Percentiles rank a stretch among this genome's conserved stretches.
These are phyloP conservation scores for Thalassoma bifasciatum DNA, from an alignment of 2,113 vertebrate genomes.

Conservation along the genomic window DNA sequence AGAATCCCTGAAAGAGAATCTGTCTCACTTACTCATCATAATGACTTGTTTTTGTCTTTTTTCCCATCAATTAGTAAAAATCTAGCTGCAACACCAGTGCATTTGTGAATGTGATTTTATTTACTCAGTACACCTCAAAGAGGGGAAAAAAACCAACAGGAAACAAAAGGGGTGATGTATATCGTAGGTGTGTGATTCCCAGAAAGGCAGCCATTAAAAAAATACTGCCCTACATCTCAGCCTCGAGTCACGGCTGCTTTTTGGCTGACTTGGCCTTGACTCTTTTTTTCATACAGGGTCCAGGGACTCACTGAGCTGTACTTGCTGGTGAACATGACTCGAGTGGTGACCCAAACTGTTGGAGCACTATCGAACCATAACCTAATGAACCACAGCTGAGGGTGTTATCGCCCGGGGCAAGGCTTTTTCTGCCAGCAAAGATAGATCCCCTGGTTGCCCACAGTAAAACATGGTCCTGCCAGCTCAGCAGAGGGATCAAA, in stretches of 20 bases:
- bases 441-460: constrained; percentile 32
- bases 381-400: constrained; percentile 65
- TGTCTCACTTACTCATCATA: constrained; percentile 46
- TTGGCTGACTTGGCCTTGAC: constrained; percentile 63
- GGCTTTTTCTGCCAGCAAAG: constrained; percentile 38
- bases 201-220: constrained; percentile 44
- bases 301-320: constrained; percentile 49
- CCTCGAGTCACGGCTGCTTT: constrained; percentile 56
- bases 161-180: constrained; percentile 6
- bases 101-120: neutral
- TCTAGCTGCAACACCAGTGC: constrained; percentile 35
- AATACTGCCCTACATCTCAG: constrained; percentile 33
- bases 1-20: constrained; percentile 33
- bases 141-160: constrained; percentile 34
- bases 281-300: constrained; percentile 62
- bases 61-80: constrained; percentile 63
- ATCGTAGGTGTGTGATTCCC: constrained; percentile 31
- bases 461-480: constrained; percentile 38
- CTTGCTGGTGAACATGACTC: constrained; percentile 61
- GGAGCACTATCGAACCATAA: constrained; percentile 69
- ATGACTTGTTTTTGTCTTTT: constrained; percentile 42
- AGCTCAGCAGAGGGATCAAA: constrained; percentile 53
- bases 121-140: constrained; percentile 9
- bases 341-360: constrained; percentile 65
- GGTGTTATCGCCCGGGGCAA: constrained; percentile 31